Evolutionary conservation across 2,113 vertebrate species (phyloP), one percentile per base, ranked within the genome.

Genomic region (Girardinichthys multiradiatus): DNA sequence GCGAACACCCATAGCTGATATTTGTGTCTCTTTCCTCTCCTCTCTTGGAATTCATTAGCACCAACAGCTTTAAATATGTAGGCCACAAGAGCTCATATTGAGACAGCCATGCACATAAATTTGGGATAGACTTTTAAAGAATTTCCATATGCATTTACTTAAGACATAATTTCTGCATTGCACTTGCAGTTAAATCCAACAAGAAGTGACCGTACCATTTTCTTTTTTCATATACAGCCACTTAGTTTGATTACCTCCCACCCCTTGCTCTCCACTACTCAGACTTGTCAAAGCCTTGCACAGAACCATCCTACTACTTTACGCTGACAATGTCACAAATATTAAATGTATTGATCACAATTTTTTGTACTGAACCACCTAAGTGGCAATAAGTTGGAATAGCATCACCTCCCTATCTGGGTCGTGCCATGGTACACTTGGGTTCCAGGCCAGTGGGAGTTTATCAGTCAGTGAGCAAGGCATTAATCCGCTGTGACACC

Each of bases 401-500:
- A 80, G 83, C 77, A 83, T 90, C 84, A 78, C 84, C 83, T 90
- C 57, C 81, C 83, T 89, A 89, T 93, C 84, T 91, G 89, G 90
- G 89, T 84, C 89, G 86, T 7, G 81, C 83, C 83, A 84, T 78
- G 66, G 81, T 76, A 84, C 79, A 83, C 82, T 58, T 65, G 74
- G 85, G 85, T 89, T 84, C 85, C 77, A 57, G 80, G 89, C 77
- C 85, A 87, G 83, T 64, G 80, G 88, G 91, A 91, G 89, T 86
- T 89, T 89, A 93, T 93, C 92, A 93, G 89, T 93, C 89, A 89
- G 83, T 70, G 76, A 86, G 88, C 80, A 85, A 84, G 70, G 91
- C 90, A 94, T 94, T 94, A 90, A 94, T 94, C 93, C 94, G 87
- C 76, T 72, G 71, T 91, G 93, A 94, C 93, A 92, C 84, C 73